Percentiles rank a stretch among this genome's conserved stretches.
phyloP scores from a whole-genome alignment of 2,888 invertebrate species.

The Ophion costatus region DNA sequence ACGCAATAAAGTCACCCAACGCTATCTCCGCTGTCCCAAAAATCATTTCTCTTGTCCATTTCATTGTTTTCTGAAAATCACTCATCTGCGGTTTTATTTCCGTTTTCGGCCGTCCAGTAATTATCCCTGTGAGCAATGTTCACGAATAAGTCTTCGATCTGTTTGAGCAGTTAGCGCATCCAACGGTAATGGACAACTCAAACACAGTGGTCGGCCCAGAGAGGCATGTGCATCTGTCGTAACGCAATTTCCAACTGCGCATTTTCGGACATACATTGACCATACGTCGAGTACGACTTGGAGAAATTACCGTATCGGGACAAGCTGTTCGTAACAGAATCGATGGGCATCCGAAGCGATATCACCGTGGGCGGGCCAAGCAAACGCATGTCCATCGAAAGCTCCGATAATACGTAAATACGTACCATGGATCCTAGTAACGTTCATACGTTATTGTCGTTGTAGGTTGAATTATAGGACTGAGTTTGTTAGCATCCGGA shows the following conservation, averaged over 20 bases:
- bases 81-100: not conserved
- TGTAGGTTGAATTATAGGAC: constrained; percentile 25
- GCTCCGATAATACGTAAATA: constrained; percentile 36
- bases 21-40: not conserved
- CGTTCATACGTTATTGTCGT: constrained; percentile 4
- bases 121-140: constrained; percentile 15
- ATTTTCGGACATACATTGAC: constrained; percentile 31
- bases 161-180: too few species aligned
- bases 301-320: constrained; percentile 56
- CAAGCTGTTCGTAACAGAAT: constrained; percentile 55
- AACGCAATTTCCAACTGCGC: constrained; percentile 34
- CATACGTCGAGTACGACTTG: constrained; percentile 23
- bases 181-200: not conserved
- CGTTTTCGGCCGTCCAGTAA: not conserved
- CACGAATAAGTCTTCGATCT: not conserved
- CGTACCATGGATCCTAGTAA: constrained; percentile 16
- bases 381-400: constrained; percentile 5
- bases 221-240: constrained; percentile 37
- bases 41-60: not conserved
- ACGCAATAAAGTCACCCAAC: too few species aligned
- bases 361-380: constrained; percentile 29
- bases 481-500: constrained; percentile 17
- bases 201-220: constrained; percentile 13
- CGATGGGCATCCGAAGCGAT: constrained; percentile 45
- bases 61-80: too few species aligned